These are phyloP conservation scores for Epinotia demarniana DNA, from an alignment of 2,888 invertebrate genomes.

Conservation along the genomic window DNA sequence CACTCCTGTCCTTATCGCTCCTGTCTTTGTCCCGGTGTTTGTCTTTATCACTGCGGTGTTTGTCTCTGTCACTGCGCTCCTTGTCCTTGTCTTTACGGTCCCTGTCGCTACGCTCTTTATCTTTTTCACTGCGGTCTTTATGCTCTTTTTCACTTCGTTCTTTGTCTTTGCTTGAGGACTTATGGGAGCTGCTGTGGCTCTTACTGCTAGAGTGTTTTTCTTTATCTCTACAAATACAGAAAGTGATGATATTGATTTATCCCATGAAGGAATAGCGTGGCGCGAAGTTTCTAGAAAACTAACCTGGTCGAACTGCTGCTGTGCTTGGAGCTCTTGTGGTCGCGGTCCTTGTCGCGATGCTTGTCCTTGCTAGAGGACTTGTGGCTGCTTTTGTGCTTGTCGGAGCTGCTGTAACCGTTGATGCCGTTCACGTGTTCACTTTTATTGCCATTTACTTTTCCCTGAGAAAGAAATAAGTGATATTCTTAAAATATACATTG, in stretches of 20 bases:
- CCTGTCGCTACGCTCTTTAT: constrained; percentile 73
- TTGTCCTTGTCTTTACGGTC: constrained; percentile 63
- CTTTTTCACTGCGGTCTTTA: constrained; percentile 57
- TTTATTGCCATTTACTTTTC: constrained; percentile 83
- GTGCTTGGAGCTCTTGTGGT: constrained; percentile 83
- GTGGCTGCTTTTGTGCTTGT: constrained; percentile 85
- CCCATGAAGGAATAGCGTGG: constrained; percentile 36
- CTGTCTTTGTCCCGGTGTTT: constrained; percentile 56
- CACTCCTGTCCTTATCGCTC: constrained; percentile 53
- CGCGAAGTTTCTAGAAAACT: constrained; percentile 73
- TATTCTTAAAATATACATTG: constrained; percentile 30
- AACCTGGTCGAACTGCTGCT: constrained; percentile 81
- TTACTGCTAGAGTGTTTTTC: constrained; percentile 83
- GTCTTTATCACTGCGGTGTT: constrained; percentile 62
- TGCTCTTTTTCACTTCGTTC: constrained; percentile 68
- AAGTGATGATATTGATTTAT: constrained; percentile 42
- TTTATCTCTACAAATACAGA: constrained; percentile 67
- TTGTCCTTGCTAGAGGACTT: constrained; percentile 89
- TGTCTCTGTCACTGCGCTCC: constrained; percentile 59
- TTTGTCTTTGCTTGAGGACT: constrained; percentile 81
- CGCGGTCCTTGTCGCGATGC: constrained; percentile 87
- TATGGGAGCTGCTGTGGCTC: constrained; percentile 83
- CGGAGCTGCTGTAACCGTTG: constrained; percentile 88
- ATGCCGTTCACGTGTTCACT: constrained; percentile 90
- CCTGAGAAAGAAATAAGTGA: constrained; percentile 62